Evolutionary conservation across 2,888 invertebrate genomes (phyloP).

Genomic region (Criorhina ranunculi): DNA sequence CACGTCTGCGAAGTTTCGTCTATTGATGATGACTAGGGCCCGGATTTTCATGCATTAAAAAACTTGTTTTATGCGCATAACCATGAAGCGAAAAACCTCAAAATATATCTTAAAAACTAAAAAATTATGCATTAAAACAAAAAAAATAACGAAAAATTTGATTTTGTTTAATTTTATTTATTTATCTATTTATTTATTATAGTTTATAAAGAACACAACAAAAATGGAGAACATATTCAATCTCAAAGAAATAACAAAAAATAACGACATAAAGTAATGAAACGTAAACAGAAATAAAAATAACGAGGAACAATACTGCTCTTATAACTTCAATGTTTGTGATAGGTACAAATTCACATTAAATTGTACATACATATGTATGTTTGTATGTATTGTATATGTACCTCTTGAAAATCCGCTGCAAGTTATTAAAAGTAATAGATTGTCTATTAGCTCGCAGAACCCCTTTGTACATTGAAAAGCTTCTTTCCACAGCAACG

Average conservation of each 20-base stretch:
- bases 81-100: constrained; percentile 3
- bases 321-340: background rate
- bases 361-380: background rate
- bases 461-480: background rate
- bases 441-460: constrained; percentile 2
- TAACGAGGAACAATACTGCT: background rate
- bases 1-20: no score
- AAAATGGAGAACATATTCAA: background rate
- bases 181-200: background rate
- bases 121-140: background rate
- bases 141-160: background rate
- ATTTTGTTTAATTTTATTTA: background rate
- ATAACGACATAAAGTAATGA: constrained; percentile 1
- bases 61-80: background rate
- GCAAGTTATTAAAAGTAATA: background rate
- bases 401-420: background rate
- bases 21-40: no score
- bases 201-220: background rate
- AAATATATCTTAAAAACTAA: background rate
- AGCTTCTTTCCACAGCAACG: background rate
- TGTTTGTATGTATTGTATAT: background rate
- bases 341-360: background rate
- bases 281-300: background rate
- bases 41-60: constrained; percentile 11
- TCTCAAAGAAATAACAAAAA: constrained; percentile 2